Conservation (phyloP, 92 coral and sea anemone species). For the Porites lobata region DNA sequence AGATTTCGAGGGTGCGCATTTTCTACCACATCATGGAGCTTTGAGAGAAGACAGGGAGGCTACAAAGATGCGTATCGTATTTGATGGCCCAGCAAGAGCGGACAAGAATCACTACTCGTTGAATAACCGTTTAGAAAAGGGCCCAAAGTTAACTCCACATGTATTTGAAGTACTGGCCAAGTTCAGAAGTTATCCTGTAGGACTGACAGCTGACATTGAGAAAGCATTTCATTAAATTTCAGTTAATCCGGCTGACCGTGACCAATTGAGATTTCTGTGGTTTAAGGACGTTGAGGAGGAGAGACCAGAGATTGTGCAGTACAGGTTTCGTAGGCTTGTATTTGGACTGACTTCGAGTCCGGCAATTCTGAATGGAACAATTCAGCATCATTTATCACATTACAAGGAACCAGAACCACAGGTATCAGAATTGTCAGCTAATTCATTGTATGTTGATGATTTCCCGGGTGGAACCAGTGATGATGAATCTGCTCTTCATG, state of each 20-base stretch:
- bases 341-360: constrained; percentile 41
- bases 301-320: background rate
- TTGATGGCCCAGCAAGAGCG: too few relatives aligned
- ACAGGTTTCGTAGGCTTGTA: constrained; percentile 45
- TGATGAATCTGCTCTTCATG: too few relatives aligned
- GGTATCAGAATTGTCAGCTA: constrained; percentile 22
- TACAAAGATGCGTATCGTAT: too few relatives aligned
- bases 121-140: constrained; percentile 1
- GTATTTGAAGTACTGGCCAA: background rate
- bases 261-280: too few relatives aligned
- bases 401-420: background rate
- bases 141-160: constrained; percentile 37
- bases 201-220: background rate
- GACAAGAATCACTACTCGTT: background rate
- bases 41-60: too few relatives aligned
- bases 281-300: too few relatives aligned
- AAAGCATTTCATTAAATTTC: constrained; percentile 19
- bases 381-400: too few relatives aligned
- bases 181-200: constrained; percentile 27
- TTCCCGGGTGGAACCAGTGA: constrained; percentile 33
- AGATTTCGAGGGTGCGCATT: too few relatives aligned
- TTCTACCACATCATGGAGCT: too few relatives aligned
- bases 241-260: background rate
- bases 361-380: too few relatives aligned
- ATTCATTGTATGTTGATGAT: constrained; percentile 63